Percentiles rank a stretch among this genome's conserved stretches.
These are phyloP conservation scores for Synergus itoensis DNA, from an alignment of 2,888 invertebrate genomes.

Conservation along the genomic window DNA sequence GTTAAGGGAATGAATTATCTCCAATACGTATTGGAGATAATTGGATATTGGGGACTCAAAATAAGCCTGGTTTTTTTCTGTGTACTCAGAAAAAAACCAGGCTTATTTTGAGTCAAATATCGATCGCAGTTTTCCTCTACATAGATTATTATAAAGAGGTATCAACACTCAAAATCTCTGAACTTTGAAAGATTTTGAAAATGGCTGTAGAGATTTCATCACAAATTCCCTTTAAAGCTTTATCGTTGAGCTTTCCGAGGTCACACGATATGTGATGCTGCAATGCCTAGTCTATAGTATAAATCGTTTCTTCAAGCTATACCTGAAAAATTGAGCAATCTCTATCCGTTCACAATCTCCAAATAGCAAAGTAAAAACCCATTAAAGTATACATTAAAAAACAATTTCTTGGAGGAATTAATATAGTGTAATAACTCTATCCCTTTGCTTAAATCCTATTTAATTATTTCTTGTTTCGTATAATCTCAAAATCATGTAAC, in stretches of 20 bases:
- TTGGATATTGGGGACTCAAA: no score
- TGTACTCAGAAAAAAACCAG: no score
- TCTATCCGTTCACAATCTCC: background rate
- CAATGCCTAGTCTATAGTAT: background rate
- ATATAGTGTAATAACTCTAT: background rate
- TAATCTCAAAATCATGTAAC: background rate
- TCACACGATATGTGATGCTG: background rate
- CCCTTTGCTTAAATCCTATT: background rate
- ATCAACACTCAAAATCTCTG: background rate
- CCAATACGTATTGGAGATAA: no score
- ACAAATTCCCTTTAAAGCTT: slow-evolving; percentile 13
- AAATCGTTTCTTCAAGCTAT: background rate
- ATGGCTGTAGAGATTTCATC: background rate
- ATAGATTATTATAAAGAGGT: no score
- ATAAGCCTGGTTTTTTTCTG: no score
- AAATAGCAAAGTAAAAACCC: background rate
- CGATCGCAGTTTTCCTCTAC: no score
- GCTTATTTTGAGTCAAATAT: no score
- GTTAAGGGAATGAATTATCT: background rate
- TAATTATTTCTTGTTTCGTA: background rate
- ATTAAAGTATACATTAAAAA: background rate
- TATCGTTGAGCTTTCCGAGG: background rate
- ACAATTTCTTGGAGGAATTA: background rate
- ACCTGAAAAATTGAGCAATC: slow-evolving; percentile 4
- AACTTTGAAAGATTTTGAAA: background rate